Percentiles rank a stretch among this genome's conserved stretches.
Conservation (phyloP, 92 coral and sea anemone species). For the Anthopleura xanthogrammica region DNA sequence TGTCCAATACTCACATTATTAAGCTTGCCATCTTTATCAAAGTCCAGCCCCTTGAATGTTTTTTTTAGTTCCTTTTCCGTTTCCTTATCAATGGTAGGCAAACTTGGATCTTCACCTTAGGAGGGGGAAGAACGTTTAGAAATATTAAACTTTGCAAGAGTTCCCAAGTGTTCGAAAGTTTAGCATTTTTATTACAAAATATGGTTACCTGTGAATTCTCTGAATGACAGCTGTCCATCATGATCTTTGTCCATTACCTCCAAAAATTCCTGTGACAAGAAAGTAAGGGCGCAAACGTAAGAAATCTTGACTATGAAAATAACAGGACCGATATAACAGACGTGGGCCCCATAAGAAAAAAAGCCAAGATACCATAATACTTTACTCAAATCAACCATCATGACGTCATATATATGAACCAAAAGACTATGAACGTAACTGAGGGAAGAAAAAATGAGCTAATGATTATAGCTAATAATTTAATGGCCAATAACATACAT, state of each 20-base stretch:
- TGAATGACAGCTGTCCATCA: slow-evolving; percentile 51
- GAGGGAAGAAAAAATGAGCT: too few species aligned
- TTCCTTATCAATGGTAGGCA: background rate
- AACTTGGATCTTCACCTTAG: slow-evolving; percentile 10
- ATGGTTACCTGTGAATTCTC: slow-evolving; percentile 57
- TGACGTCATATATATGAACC: too few species aligned
- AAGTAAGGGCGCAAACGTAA: too few species aligned
- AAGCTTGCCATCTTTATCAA: slow-evolving; percentile 28
- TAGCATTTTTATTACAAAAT: background rate
- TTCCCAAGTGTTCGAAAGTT: background rate
- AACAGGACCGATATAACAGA: too few species aligned
- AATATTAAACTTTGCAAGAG: too few species aligned
- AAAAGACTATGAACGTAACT: too few species aligned
- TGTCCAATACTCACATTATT: slow-evolving; percentile 28
- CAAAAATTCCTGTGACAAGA: slow-evolving; percentile 42
- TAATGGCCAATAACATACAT: background rate
- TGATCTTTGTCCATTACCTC: slow-evolving; percentile 42
- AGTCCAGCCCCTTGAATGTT: slow-evolving; percentile 23
- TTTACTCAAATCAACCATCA: too few species aligned
- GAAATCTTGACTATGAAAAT: too few species aligned
- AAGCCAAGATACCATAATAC: too few species aligned
- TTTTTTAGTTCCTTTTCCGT: background rate
- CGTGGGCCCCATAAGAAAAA: too few species aligned
- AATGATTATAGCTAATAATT: too few species aligned
- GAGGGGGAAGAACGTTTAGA: background rate